Evolutionary conservation across 2,797 vertebrate species (phyloP), one percentile per base, ranked within the genome.

Genomic region (Cichlasoma orientale): DNA sequence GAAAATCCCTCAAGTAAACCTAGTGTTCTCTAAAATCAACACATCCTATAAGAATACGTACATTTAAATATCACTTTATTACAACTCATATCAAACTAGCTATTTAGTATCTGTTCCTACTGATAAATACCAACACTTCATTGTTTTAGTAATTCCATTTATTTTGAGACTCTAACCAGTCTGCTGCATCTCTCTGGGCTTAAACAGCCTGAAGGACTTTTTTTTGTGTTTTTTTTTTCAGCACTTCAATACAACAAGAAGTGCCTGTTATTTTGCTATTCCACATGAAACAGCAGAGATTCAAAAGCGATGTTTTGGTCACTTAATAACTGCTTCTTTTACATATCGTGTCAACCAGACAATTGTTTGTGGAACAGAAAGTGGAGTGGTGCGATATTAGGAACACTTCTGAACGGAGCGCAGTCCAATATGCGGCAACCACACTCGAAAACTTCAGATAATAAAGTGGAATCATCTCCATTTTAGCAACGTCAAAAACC

Each of bases 11-110:
- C 23, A 47, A 27, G 9, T 66, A 16, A 66, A 47, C 61, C 27
- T 27, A 23, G 5, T 47, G 0, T 23, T 66, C 0, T 47, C 18
- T 23, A 27, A 16, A 66, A 66, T 66, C 0, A 66, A 47, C 61
- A 47, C 19, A 63, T 63, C 8, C 21, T 25, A 63, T 3, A 44
- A 63, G 14, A 3, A 44, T 44, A 47, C 44, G 9, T 5, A 47
- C 23, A 27, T 66, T 66, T 47, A 47, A 29, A 44, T 44, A 16
- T 44, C 12, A 44, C 13, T 41, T 41, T 41, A 41, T 44, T 44
- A 14, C 41, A 44, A 44, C 38, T 13, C 38, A 41, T 41, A 13
- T 41, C 38, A 14, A 41, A 41, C 41, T 44, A 44, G 41, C 41
- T 16, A 16, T 16, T 16, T 44, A 5, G 4, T 3, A 16, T 44